These are phyloP conservation scores for Drosophila antonietae DNA, from an alignment of 2,888 invertebrate species.

Conservation along the genomic window DNA sequence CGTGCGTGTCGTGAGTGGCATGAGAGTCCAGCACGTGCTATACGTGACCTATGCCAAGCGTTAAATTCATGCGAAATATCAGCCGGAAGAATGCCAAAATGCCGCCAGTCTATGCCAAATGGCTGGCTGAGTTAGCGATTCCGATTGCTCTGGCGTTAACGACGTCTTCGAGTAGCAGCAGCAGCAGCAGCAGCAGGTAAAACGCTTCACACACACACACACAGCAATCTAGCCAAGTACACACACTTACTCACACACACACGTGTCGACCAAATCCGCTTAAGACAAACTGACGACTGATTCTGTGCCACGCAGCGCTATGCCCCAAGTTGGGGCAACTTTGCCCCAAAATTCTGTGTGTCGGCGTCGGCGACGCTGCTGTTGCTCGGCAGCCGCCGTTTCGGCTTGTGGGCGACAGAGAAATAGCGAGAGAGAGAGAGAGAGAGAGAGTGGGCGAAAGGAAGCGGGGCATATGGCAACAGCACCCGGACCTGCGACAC, in stretches of 20 bases:
- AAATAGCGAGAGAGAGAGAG: neutral
- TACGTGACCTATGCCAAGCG: constrained; percentile 76
- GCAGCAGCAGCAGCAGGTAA: constrained; percentile 5
- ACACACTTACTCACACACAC: constrained; percentile 51
- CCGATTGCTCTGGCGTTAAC: constrained; percentile 33
- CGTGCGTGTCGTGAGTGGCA: constrained; percentile 20
- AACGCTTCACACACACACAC: constrained; percentile 15
- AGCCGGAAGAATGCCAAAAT: constrained; percentile 8
- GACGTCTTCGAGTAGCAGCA: constrained; percentile 10
- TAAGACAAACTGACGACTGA: constrained; percentile 82
- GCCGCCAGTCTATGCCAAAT: constrained; percentile 11
- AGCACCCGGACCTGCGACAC: constrained; percentile 60
- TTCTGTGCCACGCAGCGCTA: constrained; percentile 62
- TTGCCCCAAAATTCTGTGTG: constrained; percentile 48
- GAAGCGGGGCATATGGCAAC: neutral
- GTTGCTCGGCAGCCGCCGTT: constrained; percentile 33
- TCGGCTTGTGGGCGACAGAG: constrained; percentile 3
- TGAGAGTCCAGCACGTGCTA: constrained; percentile 34
- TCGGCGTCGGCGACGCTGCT: constrained; percentile 39
- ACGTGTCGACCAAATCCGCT: constrained; percentile 79
- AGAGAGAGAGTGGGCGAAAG: neutral
- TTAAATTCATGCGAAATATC: constrained; percentile 52
- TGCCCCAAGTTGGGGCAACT: constrained; percentile 66
- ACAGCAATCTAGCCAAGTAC: constrained; percentile 27
- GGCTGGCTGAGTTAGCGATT: constrained; percentile 25